phyloP scores from a whole-genome alignment of 2,888 invertebrate species.

The Stenotaenia linearis region DNA sequence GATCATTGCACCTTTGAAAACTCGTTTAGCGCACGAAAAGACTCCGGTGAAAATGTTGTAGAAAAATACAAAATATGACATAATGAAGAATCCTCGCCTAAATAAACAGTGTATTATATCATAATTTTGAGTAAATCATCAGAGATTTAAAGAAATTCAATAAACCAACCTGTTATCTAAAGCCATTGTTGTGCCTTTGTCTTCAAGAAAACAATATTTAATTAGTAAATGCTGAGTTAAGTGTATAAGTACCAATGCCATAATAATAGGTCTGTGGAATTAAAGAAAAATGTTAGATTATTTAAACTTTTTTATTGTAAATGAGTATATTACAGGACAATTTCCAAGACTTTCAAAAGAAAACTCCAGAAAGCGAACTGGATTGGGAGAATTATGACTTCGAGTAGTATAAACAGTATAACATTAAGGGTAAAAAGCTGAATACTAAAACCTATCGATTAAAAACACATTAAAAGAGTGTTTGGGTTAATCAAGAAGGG shows the following conservation, averaged over 20 bases:
- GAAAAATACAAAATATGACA: conserved; percentile 24
- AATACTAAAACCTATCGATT: neutral
- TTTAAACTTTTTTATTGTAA: neutral
- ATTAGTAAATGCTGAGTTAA: neutral
- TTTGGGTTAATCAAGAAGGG: too few relatives aligned
- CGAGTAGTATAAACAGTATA: neutral
- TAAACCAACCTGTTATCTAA: neutral
- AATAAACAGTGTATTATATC: too few relatives aligned
- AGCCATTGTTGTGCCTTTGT: neutral
- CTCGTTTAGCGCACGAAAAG: neutral
- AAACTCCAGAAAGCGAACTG: neutral
- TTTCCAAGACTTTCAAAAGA: neutral
- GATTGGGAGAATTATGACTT: neutral
- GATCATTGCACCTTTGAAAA: neutral
- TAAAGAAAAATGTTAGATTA: neutral
- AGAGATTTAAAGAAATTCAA: neutral
- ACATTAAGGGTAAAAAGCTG: neutral
- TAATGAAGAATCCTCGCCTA: conserved; percentile 12
- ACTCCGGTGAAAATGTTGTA: neutral
- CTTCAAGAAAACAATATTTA: neutral
- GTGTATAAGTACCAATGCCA: neutral
- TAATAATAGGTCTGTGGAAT: neutral
- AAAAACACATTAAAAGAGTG: too few relatives aligned
- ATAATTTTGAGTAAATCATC: too few relatives aligned
- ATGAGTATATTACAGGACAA: neutral